Evolutionary conservation across 2,113 vertebrate species (phyloP).

Genomic region (Xyrauchen texanus): DNA sequence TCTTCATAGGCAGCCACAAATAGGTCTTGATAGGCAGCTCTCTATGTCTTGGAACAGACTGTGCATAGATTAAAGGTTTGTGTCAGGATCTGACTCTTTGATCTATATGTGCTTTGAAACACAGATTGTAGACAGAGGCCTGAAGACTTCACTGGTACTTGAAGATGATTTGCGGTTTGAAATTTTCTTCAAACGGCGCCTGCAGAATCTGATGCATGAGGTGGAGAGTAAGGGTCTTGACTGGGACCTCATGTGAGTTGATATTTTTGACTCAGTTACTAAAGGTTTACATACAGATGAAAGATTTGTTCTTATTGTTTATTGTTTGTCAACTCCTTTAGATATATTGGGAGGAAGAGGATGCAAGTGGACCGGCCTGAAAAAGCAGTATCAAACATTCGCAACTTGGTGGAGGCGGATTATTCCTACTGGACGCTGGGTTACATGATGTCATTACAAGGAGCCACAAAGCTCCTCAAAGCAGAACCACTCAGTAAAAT

Average conservation of each 20-base stretch:
- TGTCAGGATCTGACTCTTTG: background rate
- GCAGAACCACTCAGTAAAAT: conserved; percentile 82
- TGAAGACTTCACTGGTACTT: conserved; percentile 80
- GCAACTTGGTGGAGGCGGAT: conserved; percentile 87
- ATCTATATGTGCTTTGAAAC: background rate
- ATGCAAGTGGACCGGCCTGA: conserved; percentile 90
- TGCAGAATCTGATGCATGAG: conserved; percentile 85
- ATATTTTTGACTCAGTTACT: background rate
- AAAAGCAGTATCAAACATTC: conserved; percentile 82
- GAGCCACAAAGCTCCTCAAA: conserved; percentile 84
- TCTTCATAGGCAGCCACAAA: background rate
- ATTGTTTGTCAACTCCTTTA: conserved; percentile 51
- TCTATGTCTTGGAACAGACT: background rate
- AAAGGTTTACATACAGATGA: background rate
- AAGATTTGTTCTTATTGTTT: background rate
- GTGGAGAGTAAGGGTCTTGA: conserved; percentile 75
- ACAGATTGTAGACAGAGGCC: conserved; percentile 77
- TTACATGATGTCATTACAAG: conserved; percentile 86
- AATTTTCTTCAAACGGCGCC: conserved; percentile 89
- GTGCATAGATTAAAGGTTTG: background rate
- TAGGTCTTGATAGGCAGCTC: background rate
- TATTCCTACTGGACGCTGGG: conserved; percentile 94
- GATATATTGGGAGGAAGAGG: conserved; percentile 90
- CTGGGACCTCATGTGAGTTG: conserved; percentile 90
- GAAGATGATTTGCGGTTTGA: conserved; percentile 93